phyloP scores from a whole-genome alignment of 2,113 vertebrate species.

The Balaeniceps rex region DNA sequence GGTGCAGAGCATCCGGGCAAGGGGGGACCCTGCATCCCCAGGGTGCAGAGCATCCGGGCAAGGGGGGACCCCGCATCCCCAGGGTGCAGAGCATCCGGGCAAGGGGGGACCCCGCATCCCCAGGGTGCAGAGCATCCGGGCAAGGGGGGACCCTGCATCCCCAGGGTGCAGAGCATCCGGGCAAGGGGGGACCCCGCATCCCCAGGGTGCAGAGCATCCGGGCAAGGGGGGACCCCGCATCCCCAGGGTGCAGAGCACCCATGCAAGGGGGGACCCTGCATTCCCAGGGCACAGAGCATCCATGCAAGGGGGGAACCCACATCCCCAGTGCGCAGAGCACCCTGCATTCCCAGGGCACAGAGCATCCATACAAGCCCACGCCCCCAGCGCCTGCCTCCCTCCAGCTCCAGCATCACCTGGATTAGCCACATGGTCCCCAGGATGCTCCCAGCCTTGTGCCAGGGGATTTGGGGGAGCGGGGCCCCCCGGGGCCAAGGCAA shows the following conservation, averaged over 20 bases:
- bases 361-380: not conserved
- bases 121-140: not conserved
- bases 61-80: not conserved
- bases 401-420: not conserved
- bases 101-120: not conserved
- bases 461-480: not conserved
- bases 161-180: no score
- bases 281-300: not conserved
- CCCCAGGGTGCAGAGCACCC: not conserved
- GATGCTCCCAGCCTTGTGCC: not conserved
- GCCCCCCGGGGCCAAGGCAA: rapidly evolving
- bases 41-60: not conserved
- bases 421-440: rapidly evolving
- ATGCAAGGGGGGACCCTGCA: not conserved
- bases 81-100: not conserved
- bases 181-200: not conserved
- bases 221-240: no score
- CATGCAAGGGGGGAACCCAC: not conserved
- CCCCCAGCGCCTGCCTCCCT: rapidly evolving
- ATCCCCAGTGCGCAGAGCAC: no score
- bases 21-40: not conserved
- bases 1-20: rapidly evolving
- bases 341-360: not conserved
- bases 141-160: not conserved
- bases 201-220: rapidly evolving